phyloP scores from a whole-genome alignment of 2,113 vertebrate species.

The Protomyctophum bolini region DNA sequence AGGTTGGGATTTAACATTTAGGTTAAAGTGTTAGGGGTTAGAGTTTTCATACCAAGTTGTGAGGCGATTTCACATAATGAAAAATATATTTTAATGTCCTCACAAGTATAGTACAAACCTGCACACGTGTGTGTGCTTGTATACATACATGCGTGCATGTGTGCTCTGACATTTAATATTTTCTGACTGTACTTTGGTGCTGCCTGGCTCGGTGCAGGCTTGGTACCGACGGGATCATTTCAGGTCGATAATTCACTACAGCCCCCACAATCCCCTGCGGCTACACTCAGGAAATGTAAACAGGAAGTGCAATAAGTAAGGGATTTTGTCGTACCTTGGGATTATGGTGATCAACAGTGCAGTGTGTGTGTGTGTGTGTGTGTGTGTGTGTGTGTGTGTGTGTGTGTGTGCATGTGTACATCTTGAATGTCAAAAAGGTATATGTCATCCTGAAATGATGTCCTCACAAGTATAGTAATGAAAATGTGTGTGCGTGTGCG shows the following conservation, averaged over 20 bases:
- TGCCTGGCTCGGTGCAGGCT: not conserved
- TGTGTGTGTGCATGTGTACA: not conserved
- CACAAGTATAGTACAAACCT: not conserved
- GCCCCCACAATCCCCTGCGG: conserved; percentile 60
- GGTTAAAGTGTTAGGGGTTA: conserved; percentile 1
- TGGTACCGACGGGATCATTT: conserved; percentile 41
- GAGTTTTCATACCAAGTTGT: not conserved
- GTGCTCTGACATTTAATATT: conserved; percentile 60
- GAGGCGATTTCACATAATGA: too few species aligned
- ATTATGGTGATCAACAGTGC: conserved; percentile 53
- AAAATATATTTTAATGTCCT: too few species aligned
- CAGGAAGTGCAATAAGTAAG: conserved; percentile 41
- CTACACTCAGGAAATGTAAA: conserved; percentile 54
- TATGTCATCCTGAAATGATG: too few species aligned
- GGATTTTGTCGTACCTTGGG: conserved; percentile 43
- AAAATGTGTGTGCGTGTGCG: not conserved
- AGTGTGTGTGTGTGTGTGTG: conserved; percentile 5
- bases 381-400: not conserved
- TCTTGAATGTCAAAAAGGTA: too few species aligned
- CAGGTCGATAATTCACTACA: conserved; percentile 67
- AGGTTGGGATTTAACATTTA: not conserved
- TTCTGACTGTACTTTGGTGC: conserved; percentile 39
- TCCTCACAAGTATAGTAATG: conserved; percentile 31
- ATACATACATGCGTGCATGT: not conserved
- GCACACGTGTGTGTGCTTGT: not conserved